Base-by-base conservation (phyloP, 2,797 vertebrate genomes). In the Myotis myotis region DNA sequence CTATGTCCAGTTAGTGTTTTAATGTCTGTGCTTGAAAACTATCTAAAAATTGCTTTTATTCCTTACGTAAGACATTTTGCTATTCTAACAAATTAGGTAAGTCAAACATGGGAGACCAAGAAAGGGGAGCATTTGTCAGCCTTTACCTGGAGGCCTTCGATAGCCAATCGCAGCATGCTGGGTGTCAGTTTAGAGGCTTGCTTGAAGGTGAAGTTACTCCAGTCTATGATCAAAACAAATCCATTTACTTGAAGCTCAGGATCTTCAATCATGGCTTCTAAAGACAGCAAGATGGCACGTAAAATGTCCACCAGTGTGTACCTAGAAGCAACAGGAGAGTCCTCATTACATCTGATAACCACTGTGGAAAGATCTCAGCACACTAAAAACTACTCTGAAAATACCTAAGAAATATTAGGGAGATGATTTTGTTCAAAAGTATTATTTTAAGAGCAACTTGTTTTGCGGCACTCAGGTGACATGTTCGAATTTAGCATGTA, bases 141-240 rank as follows among this genome's bases (percentile, higher is more conserved):
- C 3, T 51, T 98, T 98, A 99, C 99, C 99, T 99, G 99, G 71
- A 99, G 98, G 51, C 99, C 99, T 94, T 99, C 99, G 81, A 99
- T 99, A 95, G 99, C 99, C 98, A 99, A 98, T 93, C 99, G 98
- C 93, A 99, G 98, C 99, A 99, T 99, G 98, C 99, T 99, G 94
- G 99, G 99, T 0, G 99, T 99, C 85, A 99, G 99, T 64, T 99
- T 99, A 93, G 99, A 99, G 66, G 99, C 99, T 98, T 99, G 99
- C 95, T 99, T 99, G 98, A 99, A 99, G 95, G 99, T 99, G 98
- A 99, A 99, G 98, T 99, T 99, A 97, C 99, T 99, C 99, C 99
- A 99, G 98, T 99, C 99, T 98, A 99, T 99, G 98, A 99, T 99
- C 98, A 99, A 98, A 98, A 99, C 99, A 98, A 99, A 99, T 97